phyloP scores from a whole-genome alignment of 2,888 invertebrate species.

The Nineta flava region DNA sequence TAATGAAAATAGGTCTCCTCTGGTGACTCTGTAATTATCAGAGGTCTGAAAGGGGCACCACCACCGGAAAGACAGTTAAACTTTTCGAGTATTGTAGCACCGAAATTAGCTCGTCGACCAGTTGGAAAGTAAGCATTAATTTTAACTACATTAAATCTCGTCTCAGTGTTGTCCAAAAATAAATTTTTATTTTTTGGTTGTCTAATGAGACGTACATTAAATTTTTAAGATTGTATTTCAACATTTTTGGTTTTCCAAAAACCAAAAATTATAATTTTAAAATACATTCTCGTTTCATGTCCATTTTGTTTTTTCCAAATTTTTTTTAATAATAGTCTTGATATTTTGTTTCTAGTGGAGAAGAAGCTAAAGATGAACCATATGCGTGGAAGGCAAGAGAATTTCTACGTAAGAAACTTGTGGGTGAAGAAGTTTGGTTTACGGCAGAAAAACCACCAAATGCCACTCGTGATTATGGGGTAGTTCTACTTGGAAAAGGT shows the following conservation, averaged over 20 bases:
- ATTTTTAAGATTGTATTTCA: constrained; percentile 9
- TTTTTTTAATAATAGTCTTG: constrained; percentile 2
- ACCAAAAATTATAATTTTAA: no score
- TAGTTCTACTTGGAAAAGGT: constrained; percentile 73
- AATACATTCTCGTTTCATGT: no score
- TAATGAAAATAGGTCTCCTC: constrained; percentile 65
- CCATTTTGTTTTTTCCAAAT: not conserved
- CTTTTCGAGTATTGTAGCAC: constrained; percentile 82
- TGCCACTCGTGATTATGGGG: constrained; percentile 75
- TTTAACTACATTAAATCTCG: not conserved
- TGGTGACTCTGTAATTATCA: constrained; percentile 88
- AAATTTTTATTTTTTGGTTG: constrained; percentile 4
- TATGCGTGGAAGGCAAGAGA: constrained; percentile 98
- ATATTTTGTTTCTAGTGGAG: constrained; percentile 29
- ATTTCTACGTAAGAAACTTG: constrained; percentile 77
- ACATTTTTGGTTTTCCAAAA: no score
- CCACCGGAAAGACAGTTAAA: constrained; percentile 83
- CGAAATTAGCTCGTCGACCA: constrained; percentile 70
- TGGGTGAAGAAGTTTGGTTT: constrained; percentile 82
- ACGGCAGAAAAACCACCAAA: constrained; percentile 71
- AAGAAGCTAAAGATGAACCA: constrained; percentile 73
- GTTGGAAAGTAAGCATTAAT: constrained; percentile 29
- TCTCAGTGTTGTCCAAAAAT: constrained; percentile 1
- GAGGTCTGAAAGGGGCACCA: constrained; percentile 77
- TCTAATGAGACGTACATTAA: constrained; percentile 7